These are phyloP conservation scores for Buathra laborator DNA, from an alignment of 2,888 invertebrate species.

Conservation along the genomic window DNA sequence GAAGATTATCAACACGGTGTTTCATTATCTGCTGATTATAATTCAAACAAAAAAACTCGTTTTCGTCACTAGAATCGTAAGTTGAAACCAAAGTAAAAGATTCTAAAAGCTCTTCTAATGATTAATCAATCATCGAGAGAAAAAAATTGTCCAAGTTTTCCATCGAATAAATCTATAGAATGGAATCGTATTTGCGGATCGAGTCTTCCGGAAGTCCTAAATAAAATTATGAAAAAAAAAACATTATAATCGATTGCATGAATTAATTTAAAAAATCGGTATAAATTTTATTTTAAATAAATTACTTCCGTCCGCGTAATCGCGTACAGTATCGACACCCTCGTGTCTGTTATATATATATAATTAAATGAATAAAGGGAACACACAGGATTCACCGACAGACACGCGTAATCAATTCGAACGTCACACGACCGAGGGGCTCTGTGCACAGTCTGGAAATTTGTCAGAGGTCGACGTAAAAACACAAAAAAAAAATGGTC, in stretches of 20 bases:
- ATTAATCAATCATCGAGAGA: too few relatives aligned
- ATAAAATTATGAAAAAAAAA: background rate
- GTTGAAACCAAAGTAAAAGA: too few relatives aligned
- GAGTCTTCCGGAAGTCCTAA: too few relatives aligned
- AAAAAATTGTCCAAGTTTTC: too few relatives aligned
- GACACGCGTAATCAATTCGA: conserved; percentile 64
- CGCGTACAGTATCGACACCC: conserved; percentile 5
- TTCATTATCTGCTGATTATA: too few relatives aligned
- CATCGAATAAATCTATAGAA: too few relatives aligned
- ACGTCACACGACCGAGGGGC: conserved; percentile 46
- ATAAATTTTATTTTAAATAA: background rate
- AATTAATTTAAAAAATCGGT: background rate
- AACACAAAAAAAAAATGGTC: background rate
- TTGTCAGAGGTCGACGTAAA: conserved; percentile 30
- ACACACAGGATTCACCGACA: conserved; percentile 47
- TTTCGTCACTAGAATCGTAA: too few relatives aligned
- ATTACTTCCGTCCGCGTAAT: background rate
- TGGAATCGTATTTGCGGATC: too few relatives aligned
- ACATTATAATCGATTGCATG: background rate
- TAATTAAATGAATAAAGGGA: conserved; percentile 63
- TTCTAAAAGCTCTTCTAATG: too few relatives aligned
- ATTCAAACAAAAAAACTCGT: too few relatives aligned
- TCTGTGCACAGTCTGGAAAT: conserved; percentile 18
- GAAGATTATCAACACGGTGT: too few relatives aligned
- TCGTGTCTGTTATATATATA: background rate